These are phyloP conservation scores for Galeopterus variegatus DNA, from an alignment of 2,113 vertebrate genomes.

Conservation along the genomic window DNA sequence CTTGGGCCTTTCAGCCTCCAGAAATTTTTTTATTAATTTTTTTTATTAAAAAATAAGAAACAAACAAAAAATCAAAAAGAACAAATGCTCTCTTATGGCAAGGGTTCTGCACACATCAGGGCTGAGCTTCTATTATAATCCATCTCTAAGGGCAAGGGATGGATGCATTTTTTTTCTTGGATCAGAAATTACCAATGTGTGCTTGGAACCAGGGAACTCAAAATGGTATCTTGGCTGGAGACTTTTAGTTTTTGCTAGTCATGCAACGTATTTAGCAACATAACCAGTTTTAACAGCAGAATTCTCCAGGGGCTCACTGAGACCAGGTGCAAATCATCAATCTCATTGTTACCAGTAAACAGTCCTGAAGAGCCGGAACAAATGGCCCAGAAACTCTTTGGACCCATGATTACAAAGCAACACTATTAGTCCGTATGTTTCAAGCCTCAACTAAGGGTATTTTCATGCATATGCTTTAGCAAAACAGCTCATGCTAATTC, in stretches of 20 bases:
- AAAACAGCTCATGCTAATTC: background rate
- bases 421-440: constrained; percentile 57
- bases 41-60: no score
- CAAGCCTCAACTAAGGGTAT: background rate
- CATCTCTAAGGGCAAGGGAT: background rate
- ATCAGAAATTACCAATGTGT: background rate
- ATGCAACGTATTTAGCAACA: constrained; percentile 15
- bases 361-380: constrained; percentile 37
- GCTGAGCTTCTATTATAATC: background rate
- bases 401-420: constrained; percentile 9
- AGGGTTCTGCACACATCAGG: background rate
- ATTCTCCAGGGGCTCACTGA: constrained; percentile 30
- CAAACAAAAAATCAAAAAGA: no score
- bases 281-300: constrained; percentile 56
- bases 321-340: constrained; percentile 69
- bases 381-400: constrained; percentile 26
- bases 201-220: background rate
- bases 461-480: background rate
- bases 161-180: background rate
- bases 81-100: background rate
- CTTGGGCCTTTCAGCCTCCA: no score
- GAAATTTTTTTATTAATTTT: no score
- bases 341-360: constrained; percentile 75
- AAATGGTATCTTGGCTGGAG: constrained; percentile 38
- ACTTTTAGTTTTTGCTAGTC: background rate